Evolutionary conservation across 2,797 vertebrate species (phyloP).

Genomic region (Typhlichthys eigenmanni): DNA sequence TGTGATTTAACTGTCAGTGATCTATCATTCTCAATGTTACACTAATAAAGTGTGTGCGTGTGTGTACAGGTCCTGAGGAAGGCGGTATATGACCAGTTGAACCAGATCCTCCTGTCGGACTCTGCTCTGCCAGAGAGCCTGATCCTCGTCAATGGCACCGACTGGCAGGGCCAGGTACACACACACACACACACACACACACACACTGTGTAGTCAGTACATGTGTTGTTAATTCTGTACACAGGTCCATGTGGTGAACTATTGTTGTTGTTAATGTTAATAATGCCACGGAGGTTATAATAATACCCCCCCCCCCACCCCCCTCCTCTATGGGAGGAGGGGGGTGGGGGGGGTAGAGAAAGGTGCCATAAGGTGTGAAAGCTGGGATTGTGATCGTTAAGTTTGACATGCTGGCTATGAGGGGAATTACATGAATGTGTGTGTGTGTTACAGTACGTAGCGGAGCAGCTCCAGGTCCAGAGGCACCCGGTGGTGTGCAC

Average conservation of each 20-base stretch:
- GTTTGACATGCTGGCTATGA: too few relatives aligned
- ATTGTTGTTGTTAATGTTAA: too few relatives aligned
- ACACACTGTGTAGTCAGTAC: background rate
- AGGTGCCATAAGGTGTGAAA: too few relatives aligned
- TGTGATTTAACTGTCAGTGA: background rate
- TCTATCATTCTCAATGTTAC: too few relatives aligned
- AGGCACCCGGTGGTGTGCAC: conserved; percentile 92
- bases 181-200: background rate
- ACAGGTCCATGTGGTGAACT: too few relatives aligned
- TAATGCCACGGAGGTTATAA: too few relatives aligned
- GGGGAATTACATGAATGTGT: background rate
- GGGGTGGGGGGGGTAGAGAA: too few relatives aligned
- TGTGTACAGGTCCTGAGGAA: conserved; percentile 86
- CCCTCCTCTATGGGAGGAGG: too few relatives aligned
- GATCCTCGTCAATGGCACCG: conserved; percentile 87
- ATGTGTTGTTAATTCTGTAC: background rate
- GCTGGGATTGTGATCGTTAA: too few relatives aligned
- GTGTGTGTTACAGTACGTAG: conserved; percentile 81
- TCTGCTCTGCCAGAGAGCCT: conserved; percentile 91
- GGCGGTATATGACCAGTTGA: conserved; percentile 92
- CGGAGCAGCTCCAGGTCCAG: conserved; percentile 90
- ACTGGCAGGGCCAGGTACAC: conserved; percentile 97
- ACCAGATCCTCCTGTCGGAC: conserved; percentile 91
- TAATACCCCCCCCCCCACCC: too few relatives aligned
- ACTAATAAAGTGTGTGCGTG: conserved; percentile 13